Evolutionary conservation across 2,113 vertebrate species (phyloP).

Genomic region (Orientallactaga bullata): DNA sequence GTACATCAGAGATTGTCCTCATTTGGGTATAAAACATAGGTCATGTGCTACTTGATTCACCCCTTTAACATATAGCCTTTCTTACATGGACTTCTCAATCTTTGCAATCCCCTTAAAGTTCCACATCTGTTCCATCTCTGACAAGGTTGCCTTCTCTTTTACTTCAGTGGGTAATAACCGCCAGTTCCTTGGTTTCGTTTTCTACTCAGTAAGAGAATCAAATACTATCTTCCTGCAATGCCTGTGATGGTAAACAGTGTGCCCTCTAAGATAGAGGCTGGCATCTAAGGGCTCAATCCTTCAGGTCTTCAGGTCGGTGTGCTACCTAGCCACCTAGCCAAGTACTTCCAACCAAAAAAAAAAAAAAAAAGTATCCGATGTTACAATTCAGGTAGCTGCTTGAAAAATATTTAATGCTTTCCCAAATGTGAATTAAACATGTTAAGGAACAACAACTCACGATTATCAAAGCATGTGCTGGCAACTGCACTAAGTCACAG

Average conservation of each 20-base stretch:
- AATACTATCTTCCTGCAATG: background rate
- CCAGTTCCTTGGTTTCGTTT: background rate
- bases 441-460: background rate
- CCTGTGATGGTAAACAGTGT: background rate
- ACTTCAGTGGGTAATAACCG: background rate
- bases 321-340: background rate
- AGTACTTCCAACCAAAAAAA: background rate
- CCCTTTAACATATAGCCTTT: background rate
- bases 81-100: background rate
- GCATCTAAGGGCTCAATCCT: background rate
- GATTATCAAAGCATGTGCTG: background rate
- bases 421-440: background rate
- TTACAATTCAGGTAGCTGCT: background rate
- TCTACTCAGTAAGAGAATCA: background rate
- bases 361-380: background rate
- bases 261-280: background rate
- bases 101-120: background rate
- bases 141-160: constrained; percentile 7
- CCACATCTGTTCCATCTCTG: background rate
- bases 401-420: background rate
- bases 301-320: background rate
- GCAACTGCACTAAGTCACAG: background rate
- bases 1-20: background rate
- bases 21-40: background rate
- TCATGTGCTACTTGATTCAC: background rate